These are phyloP conservation scores for Cinara cedri DNA, from an alignment of 2,888 invertebrate species.

Conservation along the genomic window DNA sequence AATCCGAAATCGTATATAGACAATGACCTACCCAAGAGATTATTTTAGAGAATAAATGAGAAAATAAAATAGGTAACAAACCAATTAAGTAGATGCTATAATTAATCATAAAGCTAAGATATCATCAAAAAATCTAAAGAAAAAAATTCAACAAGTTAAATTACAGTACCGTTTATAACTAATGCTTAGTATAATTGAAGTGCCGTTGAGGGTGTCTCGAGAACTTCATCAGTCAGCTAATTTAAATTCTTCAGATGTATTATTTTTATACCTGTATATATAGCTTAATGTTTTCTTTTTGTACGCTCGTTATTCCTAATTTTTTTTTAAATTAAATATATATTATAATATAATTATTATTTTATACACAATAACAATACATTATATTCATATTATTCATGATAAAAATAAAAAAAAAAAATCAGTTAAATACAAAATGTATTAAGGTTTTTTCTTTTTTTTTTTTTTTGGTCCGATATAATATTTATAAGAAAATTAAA, in stretches of 20 bases:
- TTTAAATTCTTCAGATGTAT: neutral
- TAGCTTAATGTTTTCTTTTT: neutral
- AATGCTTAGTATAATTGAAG: neutral
- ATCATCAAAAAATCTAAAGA: neutral
- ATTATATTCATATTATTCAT: too few species aligned
- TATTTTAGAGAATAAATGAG: neutral
- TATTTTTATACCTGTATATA: too few species aligned
- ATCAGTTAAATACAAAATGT: too few species aligned
- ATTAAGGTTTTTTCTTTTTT: too few species aligned
- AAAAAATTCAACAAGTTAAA: constrained; percentile 4
- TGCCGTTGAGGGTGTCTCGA: neutral
- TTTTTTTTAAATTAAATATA: neutral
- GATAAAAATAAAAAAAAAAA: too few species aligned
- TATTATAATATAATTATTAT: neutral
- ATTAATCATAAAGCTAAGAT: neutral
- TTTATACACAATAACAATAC: neutral
- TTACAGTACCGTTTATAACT: neutral
- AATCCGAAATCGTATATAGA: neutral
- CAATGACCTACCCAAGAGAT: neutral
- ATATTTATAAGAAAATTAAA: too few species aligned
- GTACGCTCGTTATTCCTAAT: too few species aligned
- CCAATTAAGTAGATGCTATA: neutral
- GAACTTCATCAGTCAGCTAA: neutral
- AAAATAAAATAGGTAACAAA: neutral
- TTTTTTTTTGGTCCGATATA: too few species aligned